These are phyloP conservation scores for Lamellibrachia satsuma DNA, from an alignment of 2,888 invertebrate species.

Conservation along the genomic window DNA sequence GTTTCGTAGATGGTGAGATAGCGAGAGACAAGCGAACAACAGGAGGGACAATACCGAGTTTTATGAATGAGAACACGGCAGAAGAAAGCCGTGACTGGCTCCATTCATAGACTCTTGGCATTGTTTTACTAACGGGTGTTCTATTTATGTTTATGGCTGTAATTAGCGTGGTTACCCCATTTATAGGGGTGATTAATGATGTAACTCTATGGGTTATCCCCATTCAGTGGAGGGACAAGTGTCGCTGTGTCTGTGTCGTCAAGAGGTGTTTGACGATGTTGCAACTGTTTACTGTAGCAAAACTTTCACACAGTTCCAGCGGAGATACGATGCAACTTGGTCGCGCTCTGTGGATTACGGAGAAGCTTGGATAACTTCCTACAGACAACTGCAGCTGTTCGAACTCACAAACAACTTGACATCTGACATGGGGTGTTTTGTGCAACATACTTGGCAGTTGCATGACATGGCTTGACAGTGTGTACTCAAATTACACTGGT, in stretches of 20 bases:
- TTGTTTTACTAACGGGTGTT: neutral
- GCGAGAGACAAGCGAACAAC: too few species aligned
- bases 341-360: neutral
- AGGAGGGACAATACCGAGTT: too few species aligned
- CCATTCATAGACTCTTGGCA: too few species aligned
- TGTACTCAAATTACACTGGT: neutral
- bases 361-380: neutral
- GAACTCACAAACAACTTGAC: too few species aligned
- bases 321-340: neutral
- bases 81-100: too few species aligned
- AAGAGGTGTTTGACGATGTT: neutral
- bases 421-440: too few species aligned
- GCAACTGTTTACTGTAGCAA: conserved; percentile 3
- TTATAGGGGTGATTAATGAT: too few species aligned
- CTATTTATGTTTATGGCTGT: neutral
- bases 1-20: too few species aligned
- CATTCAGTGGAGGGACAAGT: neutral
- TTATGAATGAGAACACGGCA: too few species aligned
- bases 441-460: neutral
- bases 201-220: neutral
- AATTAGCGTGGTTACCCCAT: neutral
- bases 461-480: neutral
- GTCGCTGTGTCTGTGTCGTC: neutral
- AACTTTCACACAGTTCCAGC: neutral
- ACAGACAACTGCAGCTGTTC: neutral